Evolutionary conservation across 2,113 vertebrate genomes (phyloP), one percentile per base, ranked within the genome.

Genomic region (Barnardius zonarius): DNA sequence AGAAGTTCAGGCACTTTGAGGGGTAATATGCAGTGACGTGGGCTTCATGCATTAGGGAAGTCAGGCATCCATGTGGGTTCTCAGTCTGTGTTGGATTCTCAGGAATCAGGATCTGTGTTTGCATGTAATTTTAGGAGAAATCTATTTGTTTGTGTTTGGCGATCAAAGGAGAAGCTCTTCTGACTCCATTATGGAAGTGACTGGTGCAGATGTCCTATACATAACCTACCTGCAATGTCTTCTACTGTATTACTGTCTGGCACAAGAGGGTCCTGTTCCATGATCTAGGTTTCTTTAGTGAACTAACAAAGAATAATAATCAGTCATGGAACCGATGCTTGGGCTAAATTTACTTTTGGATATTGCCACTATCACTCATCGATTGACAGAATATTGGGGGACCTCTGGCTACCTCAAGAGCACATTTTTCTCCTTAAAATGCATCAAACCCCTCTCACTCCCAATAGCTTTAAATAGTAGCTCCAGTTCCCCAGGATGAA

Each of bases 31-130:
- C 0, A 4, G 23, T 30, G 48, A 44, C 27, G 30, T 8, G 28
- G 48, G 22, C 41, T 87, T 90, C 35, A 3, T 33, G 28, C 22
- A 68, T 66, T 68, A 49, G 51, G 25, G 66, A 49, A 20, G 16
- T 4, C 2, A 1, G 30, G 39, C 31, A 68, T 2, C 1, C 0
- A 0, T 2, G 1, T 55, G 66, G 10, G 4, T 57, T 88, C 64
- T 55, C 43, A 64, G 33, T 10, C 67, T 84, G 6, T 35, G 27
- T 3, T 68, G 18, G 22, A 48, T 54, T 91, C 52, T 82, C n/a
- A 72, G 70, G 46, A 87, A 48, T 19, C 2, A 0, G 11, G 37
- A n/a, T 39, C 22, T 73, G 43, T 51, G 51, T 66, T 90, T 85
- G 49, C 33, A 92, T 35, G 28, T 4, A 77, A 57, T 68, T 84